A percentile compares a stretch with the other conserved stretches of the same genome.
phyloP scores from a whole-genome alignment of 2,888 invertebrate species.

The Zonitis immaculata region DNA sequence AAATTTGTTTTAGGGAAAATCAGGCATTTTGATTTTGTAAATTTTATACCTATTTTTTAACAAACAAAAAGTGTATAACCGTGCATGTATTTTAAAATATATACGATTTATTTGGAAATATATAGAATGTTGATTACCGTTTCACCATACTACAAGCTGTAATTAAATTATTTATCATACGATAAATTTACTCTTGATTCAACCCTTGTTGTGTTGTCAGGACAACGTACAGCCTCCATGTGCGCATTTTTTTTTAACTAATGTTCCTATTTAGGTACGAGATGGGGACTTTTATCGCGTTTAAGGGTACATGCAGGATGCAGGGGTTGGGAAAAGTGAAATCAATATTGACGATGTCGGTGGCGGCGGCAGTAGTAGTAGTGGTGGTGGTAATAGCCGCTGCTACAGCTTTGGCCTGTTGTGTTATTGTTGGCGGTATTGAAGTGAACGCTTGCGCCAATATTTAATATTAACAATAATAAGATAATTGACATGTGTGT shows the following conservation, averaged over 20 bases:
- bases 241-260: not conserved
- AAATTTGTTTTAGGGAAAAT: not conserved
- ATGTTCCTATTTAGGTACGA: not conserved
- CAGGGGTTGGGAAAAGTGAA: not conserved
- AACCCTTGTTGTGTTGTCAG: not conserved
- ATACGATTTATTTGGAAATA: not conserved
- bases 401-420: not conserved
- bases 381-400: not conserved
- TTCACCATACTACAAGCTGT: too few species aligned
- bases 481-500: not conserved
- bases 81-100: not conserved
- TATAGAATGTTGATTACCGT: too few species aligned
- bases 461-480: not conserved
- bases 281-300: not conserved
- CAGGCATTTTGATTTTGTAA: not conserved
- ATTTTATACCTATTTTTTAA: not conserved
- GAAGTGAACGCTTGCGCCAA: not conserved
- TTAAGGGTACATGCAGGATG: not conserved
- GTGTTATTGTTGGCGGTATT: conserved; percentile 1
- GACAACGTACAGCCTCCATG: not conserved
- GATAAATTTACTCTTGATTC: not conserved
- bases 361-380: not conserved
- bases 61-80: not conserved
- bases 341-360: not conserved
- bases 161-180: too few species aligned